Conservation (phyloP, 1,140 invertebrate genomes). For the Cecropterus lyciades region DNA sequence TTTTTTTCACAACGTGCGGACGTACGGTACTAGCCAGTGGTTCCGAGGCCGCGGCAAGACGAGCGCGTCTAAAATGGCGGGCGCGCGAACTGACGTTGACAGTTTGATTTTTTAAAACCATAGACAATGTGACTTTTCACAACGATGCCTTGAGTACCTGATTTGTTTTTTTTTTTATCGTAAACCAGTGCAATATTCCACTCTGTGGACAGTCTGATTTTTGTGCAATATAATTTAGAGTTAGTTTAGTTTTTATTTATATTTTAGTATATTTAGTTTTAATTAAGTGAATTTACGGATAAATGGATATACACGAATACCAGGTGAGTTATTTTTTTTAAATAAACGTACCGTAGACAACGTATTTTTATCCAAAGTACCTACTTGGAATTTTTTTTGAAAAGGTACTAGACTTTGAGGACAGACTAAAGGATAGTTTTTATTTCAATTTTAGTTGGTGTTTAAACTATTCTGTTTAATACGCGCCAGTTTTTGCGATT, state of each 20-base stretch:
- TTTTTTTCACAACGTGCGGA: constrained; percentile 23
- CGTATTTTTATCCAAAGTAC: no score
- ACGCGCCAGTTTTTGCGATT: background rate
- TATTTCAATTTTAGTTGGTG: no score
- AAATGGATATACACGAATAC: constrained; percentile 76
- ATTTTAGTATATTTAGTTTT: constrained; percentile 38
- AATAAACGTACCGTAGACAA: no score
- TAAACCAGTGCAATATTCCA: constrained; percentile 69
- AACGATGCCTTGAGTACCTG: constrained; percentile 57
- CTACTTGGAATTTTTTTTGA: no score
- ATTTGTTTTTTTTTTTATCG: constrained; percentile 49
- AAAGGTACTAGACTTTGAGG: no score
- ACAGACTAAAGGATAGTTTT: no score
- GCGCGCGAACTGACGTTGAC: constrained; percentile 40
- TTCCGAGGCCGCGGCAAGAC: constrained; percentile 37
- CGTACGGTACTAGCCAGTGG: constrained; percentile 39
- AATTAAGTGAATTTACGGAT: constrained; percentile 33
- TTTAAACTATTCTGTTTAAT: background rate
- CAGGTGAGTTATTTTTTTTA: constrained; percentile 55
- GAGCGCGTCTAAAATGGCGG: constrained; percentile 44
- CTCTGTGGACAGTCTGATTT: constrained; percentile 68
- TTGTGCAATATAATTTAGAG: constrained; percentile 61
- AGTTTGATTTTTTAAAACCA: constrained; percentile 30
- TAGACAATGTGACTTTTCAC: constrained; percentile 39
- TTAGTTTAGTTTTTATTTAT: constrained; percentile 25